Percentiles rank a stretch among this genome's conserved stretches.
Conservation (phyloP, 2,888 invertebrate genomes). For the Kryphioiulus occultus region DNA sequence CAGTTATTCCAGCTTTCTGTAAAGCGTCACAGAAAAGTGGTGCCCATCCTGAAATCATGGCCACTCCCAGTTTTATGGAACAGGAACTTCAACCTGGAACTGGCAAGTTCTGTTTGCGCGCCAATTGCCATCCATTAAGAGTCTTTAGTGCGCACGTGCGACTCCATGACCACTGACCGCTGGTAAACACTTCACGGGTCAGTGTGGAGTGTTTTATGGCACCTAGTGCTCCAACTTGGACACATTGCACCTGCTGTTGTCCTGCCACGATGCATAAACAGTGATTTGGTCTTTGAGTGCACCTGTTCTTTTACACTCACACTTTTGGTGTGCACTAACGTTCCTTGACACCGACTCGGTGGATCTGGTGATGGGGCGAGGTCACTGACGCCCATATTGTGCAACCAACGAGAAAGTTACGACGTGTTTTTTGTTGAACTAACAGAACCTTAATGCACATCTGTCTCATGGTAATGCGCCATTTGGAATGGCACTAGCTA, state of each 20-base stretch:
- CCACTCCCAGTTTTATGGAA: too few relatives aligned
- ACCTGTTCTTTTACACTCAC: background rate
- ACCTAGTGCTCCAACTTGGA: background rate
- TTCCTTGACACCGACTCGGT: background rate
- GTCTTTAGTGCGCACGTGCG: background rate
- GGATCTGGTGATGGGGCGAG: background rate
- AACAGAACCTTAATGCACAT: background rate
- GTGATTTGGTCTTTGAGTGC: background rate
- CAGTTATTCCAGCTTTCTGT: too few relatives aligned
- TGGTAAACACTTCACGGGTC: background rate
- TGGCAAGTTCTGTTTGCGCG: background rate
- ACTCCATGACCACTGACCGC: background rate
- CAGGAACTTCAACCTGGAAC: background rate
- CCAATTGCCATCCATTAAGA: background rate
- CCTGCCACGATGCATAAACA: background rate
- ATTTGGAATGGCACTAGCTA: too few relatives aligned
- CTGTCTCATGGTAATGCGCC: background rate
- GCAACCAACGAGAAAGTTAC: background rate
- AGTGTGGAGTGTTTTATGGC: too few relatives aligned
- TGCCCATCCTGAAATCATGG: too few relatives aligned
- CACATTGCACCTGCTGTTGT: background rate
- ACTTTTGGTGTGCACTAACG: background rate
- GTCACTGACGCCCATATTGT: background rate
- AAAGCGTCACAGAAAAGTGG: too few relatives aligned
- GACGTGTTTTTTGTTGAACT: background rate